A percentile compares a stretch with the other conserved stretches of the same genome.
These are phyloP conservation scores for Clarias gariepinus DNA, from an alignment of 2,113 vertebrate species.

Conservation along the genomic window DNA sequence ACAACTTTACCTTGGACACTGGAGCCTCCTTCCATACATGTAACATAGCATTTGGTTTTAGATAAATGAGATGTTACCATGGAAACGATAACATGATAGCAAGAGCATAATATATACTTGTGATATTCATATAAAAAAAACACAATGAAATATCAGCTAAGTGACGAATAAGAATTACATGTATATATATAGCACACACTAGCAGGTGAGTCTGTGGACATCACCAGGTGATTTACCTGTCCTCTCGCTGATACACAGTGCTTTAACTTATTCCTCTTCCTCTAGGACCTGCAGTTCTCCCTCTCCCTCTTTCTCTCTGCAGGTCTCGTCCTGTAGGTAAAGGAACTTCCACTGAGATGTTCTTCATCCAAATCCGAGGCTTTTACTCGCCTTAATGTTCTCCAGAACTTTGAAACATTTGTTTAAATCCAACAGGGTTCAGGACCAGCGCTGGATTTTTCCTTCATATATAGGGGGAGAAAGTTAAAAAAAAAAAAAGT, in stretches of 20 bases:
- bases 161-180: no score
- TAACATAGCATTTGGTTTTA: neutral
- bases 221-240: neutral
- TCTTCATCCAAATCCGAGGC: neutral
- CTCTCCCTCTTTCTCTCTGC: neutral
- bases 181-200: no score
- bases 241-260: neutral
- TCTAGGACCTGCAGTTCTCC: neutral
- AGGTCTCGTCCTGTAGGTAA: no score
- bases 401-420: constrained; percentile 37
- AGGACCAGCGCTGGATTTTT: constrained; percentile 11
- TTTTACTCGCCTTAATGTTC: neutral
- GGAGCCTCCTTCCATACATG: no score
- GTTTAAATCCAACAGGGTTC: constrained; percentile 1
- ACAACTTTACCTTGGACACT: no score
- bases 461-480: constrained; percentile 46
- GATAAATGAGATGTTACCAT: neutral
- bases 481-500: no score
- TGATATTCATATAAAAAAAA: no score
- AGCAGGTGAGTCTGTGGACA: neutral
- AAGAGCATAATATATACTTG: neutral
- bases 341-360: neutral
- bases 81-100: neutral
- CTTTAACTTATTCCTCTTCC: neutral
- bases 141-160: no score